These are phyloP conservation scores for Anoplopoma fimbria DNA, from an alignment of 2,113 vertebrate genomes.

Conservation along the genomic window DNA sequence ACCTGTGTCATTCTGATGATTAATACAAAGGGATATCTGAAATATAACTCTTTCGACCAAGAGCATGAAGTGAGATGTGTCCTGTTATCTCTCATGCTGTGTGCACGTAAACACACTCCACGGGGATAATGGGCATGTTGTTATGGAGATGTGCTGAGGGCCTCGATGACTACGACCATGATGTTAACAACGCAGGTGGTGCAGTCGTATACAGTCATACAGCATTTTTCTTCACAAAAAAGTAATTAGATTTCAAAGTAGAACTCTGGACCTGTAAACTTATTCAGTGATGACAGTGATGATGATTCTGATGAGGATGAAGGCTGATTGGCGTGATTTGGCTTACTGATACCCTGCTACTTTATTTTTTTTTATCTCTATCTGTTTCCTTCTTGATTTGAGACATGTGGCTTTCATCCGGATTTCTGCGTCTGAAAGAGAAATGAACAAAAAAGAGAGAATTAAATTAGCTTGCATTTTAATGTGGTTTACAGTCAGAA, in stretches of 20 bases:
- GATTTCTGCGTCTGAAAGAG: slow-evolving; percentile 64
- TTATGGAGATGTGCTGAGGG: slow-evolving; percentile 11
- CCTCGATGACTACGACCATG: slow-evolving; percentile 19
- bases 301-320: slow-evolving; percentile 16
- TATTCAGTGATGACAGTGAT: slow-evolving; percentile 20
- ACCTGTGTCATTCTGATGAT: slow-evolving; percentile 20
- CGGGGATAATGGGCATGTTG: neutral
- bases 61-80: slow-evolving; percentile 4
- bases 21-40: slow-evolving; percentile 30
- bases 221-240: slow-evolving; percentile 40
- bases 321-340: slow-evolving; percentile 16
- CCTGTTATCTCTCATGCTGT: slow-evolving; percentile 5
- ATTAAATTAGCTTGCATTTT: slow-evolving; percentile 11
- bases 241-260: slow-evolving; percentile 17
- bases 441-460: slow-evolving; percentile 22
- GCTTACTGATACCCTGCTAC: slow-evolving; percentile 35
- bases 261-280: slow-evolving; percentile 15
- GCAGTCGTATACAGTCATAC: slow-evolving; percentile 20
- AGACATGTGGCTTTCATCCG: slow-evolving; percentile 40
- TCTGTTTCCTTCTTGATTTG: slow-evolving; percentile 33
- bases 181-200: slow-evolving; percentile 20
- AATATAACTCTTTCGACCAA: slow-evolving; percentile 4
- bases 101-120: slow-evolving; percentile 25
- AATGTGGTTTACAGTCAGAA: neutral
- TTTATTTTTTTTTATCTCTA: slow-evolving; percentile 17